Percentiles rank a stretch among this genome's conserved stretches.
Evolutionary conservation across 2,797 vertebrate species (phyloP).

Genomic region (Kryptopterus vitreolus): DNA sequence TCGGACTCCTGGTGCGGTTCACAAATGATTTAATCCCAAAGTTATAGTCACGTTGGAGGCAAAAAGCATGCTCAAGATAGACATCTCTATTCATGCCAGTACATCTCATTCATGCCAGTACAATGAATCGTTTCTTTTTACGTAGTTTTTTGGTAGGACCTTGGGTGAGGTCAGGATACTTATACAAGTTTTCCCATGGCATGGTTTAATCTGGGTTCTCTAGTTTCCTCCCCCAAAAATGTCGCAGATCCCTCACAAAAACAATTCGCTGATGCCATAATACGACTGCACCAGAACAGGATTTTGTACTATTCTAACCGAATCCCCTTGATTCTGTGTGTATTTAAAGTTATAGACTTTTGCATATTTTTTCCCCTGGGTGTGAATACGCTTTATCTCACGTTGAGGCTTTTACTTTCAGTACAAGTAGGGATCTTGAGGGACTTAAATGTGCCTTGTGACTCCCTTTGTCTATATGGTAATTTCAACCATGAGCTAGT

Average conservation of each 20-base stretch:
- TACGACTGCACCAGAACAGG: too few relatives aligned
- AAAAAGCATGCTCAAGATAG: not conserved
- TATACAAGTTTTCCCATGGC: not conserved
- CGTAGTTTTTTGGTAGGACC: not conserved
- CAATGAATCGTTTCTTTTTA: not conserved
- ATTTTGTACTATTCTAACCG: not conserved
- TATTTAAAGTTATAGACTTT: not conserved
- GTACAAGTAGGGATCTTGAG: not conserved
- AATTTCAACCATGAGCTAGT: not conserved
- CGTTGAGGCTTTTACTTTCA: not conserved
- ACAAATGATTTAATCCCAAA: not conserved
- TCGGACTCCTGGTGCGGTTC: too few relatives aligned
- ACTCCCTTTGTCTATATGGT: conserved; percentile 11
- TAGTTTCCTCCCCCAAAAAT: not conserved
- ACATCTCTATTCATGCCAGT: not conserved
- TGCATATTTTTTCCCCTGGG: not conserved
- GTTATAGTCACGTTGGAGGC: not conserved
- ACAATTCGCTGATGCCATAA: too few relatives aligned
- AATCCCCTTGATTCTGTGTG: not conserved
- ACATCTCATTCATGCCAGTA: not conserved
- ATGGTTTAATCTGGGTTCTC: not conserved
- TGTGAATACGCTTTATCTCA: not conserved
- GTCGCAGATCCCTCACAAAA: too few relatives aligned
- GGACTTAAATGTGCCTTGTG: not conserved
- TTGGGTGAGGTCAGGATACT: not conserved